Conservation (phyloP, 2,888 invertebrate genomes). For the Oxytorus armatus region DNA sequence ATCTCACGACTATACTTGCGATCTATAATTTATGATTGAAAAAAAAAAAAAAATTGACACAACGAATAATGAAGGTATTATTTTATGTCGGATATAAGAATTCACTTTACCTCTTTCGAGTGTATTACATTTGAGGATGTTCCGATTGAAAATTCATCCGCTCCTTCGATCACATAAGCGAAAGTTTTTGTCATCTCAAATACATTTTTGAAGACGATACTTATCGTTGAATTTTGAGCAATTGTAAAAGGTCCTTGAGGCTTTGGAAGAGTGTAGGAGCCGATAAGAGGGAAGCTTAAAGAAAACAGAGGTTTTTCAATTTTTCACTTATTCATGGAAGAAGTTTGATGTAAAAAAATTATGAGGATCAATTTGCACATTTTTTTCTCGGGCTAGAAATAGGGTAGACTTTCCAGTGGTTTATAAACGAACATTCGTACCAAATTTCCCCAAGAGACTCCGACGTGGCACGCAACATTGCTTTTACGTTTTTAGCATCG, state of each 20-base stretch:
- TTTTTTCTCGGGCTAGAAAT: not conserved
- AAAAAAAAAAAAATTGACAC: not conserved
- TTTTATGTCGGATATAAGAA: not conserved
- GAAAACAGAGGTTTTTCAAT: too few relatives aligned
- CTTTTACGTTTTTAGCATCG: conserved; percentile 68
- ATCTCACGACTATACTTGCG: conserved; percentile 65
- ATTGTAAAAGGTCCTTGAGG: conserved; percentile 76
- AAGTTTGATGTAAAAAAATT: too few relatives aligned
- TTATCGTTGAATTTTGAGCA: conserved; percentile 45
- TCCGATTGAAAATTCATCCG: conserved; percentile 68
- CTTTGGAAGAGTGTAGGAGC: conserved; percentile 71
- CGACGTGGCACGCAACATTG: conserved; percentile 72
- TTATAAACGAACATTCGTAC: conserved; percentile 61
- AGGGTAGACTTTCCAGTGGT: not conserved
- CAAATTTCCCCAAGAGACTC: conserved; percentile 73
- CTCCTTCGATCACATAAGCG: conserved; percentile 69
- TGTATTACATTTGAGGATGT: conserved; percentile 59
- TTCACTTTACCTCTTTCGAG: conserved; percentile 71
- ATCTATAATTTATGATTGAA: conserved; percentile 49
- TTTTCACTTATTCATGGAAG: too few relatives aligned
- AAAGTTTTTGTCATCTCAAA: conserved; percentile 73
- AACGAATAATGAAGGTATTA: not conserved
- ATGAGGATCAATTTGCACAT: not conserved
- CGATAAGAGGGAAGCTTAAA: conserved; percentile 75
- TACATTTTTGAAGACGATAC: conserved; percentile 76